phyloP scores from a whole-genome alignment of 2,888 invertebrate genomes.

The Drosophila bunnanda region DNA sequence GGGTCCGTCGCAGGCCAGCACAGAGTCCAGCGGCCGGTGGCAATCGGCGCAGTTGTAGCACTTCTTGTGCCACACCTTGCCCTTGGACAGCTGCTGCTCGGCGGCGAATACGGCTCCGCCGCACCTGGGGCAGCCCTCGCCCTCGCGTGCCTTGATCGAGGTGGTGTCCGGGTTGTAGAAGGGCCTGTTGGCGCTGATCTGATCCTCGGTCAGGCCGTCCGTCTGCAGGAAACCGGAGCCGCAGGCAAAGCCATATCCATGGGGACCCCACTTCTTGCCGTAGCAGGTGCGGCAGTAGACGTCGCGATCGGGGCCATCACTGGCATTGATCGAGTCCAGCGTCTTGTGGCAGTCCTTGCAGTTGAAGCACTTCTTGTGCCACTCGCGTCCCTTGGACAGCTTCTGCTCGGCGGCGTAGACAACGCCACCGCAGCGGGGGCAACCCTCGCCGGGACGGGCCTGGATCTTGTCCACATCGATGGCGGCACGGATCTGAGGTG shows the following conservation, averaged over 20 bases:
- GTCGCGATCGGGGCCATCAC: constrained; percentile 96
- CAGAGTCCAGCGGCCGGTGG: constrained; percentile 94
- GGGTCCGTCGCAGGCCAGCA: constrained; percentile 96
- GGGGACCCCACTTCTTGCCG: constrained; percentile 98
- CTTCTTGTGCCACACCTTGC: constrained; percentile 98
- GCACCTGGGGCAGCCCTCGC: constrained; percentile 96
- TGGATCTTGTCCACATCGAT: constrained; percentile 92
- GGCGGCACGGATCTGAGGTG: constrained; percentile 87
- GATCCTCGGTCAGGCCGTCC: constrained; percentile 94
- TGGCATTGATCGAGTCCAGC: constrained; percentile 97
- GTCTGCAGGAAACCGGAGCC: constrained; percentile 97
- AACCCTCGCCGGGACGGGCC: constrained; percentile 94
- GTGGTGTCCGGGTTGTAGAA: constrained; percentile 94
- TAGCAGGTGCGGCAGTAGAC: constrained; percentile 99
- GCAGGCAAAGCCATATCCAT: constrained; percentile 97
- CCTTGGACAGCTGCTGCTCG: constrained; percentile 97
- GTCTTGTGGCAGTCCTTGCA: constrained; percentile 96
- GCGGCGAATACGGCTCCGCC: constrained; percentile 98
- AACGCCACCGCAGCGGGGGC: constrained; percentile 94
- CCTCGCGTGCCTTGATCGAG: constrained; percentile 93
- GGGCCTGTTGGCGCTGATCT: constrained; percentile 92
- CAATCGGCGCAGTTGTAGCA: constrained; percentile 97
- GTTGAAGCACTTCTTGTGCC: constrained; percentile 97
- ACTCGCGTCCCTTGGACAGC: constrained; percentile 94
- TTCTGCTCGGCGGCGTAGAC: constrained; percentile 98